phyloP scores from a whole-genome alignment of 1,140 invertebrate genomes.

The Eurosta solidaginis region DNA sequence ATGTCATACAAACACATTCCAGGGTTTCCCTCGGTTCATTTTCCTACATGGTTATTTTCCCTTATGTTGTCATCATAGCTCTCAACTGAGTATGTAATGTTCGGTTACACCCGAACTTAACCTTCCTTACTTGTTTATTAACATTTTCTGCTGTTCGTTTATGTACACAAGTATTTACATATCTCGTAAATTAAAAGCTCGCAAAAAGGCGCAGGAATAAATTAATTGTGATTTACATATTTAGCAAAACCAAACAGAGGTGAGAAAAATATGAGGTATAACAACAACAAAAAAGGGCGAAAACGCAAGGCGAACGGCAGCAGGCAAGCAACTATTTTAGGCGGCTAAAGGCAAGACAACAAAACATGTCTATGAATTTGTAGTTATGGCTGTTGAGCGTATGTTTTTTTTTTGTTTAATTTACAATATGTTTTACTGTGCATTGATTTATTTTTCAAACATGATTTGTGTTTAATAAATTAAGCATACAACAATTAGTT shows the following conservation, averaged over 20 bases:
- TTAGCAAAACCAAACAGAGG: slow-evolving; percentile 10
- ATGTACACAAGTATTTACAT: background rate
- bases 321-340: background rate
- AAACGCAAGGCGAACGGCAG: background rate
- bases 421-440: background rate
- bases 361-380: slow-evolving; percentile 11
- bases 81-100: too few species aligned
- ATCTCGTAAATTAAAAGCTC: slow-evolving; percentile 21
- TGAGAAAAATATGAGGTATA: background rate
- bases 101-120: too few species aligned
- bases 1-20: too few species aligned
- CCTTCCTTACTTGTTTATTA: too few species aligned
- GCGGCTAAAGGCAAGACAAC: background rate
- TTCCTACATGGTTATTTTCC: too few species aligned
- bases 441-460: background rate
- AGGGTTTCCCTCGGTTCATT: too few species aligned
- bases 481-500: background rate
- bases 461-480: background rate
- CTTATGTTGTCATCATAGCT: too few species aligned
- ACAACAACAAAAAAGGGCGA: background rate
- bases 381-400: too few species aligned
- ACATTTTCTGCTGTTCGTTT: background rate
- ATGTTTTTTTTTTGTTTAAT: too few species aligned
- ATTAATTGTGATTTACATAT: slow-evolving; percentile 27
- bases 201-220: slow-evolving; percentile 17